A percentile compares a stretch with the other conserved stretches of the same genome.
Evolutionary conservation across 2,797 vertebrate species (phyloP).

Genomic region (Spondyliosoma cantharus): DNA sequence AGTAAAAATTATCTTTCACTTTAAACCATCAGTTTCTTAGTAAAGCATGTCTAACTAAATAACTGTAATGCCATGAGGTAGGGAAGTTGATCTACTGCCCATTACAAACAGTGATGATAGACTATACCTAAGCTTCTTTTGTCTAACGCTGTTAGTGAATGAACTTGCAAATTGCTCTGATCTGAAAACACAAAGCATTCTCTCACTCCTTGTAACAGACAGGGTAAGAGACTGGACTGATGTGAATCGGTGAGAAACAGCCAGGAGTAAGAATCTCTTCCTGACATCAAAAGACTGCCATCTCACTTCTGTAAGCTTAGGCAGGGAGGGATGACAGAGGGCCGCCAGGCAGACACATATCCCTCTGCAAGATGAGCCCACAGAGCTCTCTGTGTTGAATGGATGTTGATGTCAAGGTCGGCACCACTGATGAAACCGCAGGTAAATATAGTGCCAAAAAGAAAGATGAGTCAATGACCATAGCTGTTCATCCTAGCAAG

Average conservation of each 20-base stretch:
- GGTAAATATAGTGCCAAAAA: conserved; percentile 19
- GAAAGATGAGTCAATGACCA: conserved; percentile 28
- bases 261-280: conserved; percentile 85
- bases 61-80: conserved; percentile 48
- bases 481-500: not conserved
- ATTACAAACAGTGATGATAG: conserved; percentile 84
- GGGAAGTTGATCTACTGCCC: conserved; percentile 67
- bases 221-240: conserved; percentile 83
- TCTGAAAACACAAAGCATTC: conserved; percentile 89
- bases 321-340: conserved; percentile 54
- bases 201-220: conserved; percentile 84
- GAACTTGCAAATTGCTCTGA: conserved; percentile 95
- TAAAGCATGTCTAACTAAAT: not conserved
- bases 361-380: conserved; percentile 53
- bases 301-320: conserved; percentile 82
- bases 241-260: conserved; percentile 89
- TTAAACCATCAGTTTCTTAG: conserved; percentile 4
- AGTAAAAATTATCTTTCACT: not conserved
- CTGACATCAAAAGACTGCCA: conserved; percentile 89
- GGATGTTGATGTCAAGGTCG: conserved; percentile 31
- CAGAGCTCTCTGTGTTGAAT: conserved; percentile 35
- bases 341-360: conserved; percentile 75
- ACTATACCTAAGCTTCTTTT: conserved; percentile 89
- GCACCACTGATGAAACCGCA: conserved; percentile 32
- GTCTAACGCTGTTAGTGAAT: conserved; percentile 86